phyloP scores from a whole-genome alignment of 1,140 invertebrate species.

The Aphaenogaster ashmeadi region DNA sequence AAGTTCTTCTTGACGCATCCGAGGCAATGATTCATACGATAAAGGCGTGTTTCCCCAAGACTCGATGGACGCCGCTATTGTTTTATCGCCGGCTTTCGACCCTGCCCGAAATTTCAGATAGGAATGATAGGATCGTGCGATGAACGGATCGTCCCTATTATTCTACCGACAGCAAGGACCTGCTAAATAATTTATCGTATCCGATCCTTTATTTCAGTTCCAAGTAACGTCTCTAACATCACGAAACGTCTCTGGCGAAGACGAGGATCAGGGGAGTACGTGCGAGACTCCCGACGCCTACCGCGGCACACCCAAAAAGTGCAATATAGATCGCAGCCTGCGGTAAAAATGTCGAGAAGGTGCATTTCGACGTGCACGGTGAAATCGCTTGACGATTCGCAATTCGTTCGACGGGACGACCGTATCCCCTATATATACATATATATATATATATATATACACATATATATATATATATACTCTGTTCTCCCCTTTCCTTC shows the following conservation, averaged over 20 bases:
- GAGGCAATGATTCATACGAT: conserved; percentile 57
- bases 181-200: background rate
- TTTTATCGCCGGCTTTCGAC: conserved; percentile 16
- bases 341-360: background rate
- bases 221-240: background rate
- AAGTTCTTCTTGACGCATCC: conserved; percentile 32
- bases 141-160: background rate
- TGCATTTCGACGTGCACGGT: background rate
- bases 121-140: background rate
- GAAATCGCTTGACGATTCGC: background rate
- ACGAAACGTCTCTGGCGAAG: background rate
- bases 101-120: conserved; percentile 2
- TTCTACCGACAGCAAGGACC: background rate
- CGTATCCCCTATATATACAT: background rate
- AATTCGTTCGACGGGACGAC: background rate
- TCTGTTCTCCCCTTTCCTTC: conserved; percentile 9
- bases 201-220: background rate
- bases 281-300: background rate
- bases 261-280: background rate
- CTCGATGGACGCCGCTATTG: background rate
- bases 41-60: conserved; percentile 51
- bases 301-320: background rate
- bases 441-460: background rate
- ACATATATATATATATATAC: background rate
- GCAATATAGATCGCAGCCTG: background rate